A percentile compares a stretch with the other conserved stretches of the same genome.
Evolutionary conservation across 2,797 vertebrate genomes (phyloP).

Genomic region (Natrix natrix): DNA sequence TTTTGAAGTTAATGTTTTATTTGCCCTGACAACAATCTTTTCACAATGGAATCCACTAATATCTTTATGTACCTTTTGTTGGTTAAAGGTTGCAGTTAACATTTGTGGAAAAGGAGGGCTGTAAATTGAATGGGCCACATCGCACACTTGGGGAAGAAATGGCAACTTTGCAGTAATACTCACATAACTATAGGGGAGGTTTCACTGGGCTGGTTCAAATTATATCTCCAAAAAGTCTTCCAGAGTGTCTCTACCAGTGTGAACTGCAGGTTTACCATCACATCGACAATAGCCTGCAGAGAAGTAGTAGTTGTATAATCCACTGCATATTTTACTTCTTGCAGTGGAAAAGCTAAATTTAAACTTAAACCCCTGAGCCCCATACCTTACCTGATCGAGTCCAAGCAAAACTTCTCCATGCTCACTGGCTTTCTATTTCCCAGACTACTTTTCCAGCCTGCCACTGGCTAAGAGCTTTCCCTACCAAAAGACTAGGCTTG

Average conservation of each 20-base stretch:
- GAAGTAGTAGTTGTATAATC: background rate
- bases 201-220: slow-evolving; percentile 80
- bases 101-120: background rate
- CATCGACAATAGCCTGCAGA: slow-evolving; percentile 85
- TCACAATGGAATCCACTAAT: background rate
- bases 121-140: background rate
- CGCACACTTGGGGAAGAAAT: background rate
- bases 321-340: background rate
- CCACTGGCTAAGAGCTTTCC: background rate
- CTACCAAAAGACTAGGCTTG: background rate
- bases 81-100: background rate
- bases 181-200: slow-evolving; percentile 77
- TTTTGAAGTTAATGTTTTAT: background rate
- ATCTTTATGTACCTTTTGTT: background rate
- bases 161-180: slow-evolving; percentile 49
- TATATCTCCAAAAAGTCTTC: slow-evolving; percentile 94
- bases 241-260: slow-evolving; percentile 90
- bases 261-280: slow-evolving; percentile 94
- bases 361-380: background rate
- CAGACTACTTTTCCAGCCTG: background rate
- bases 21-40: background rate
- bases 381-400: background rate
- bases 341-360: background rate
- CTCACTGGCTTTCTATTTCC: background rate
- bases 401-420: background rate